Evolutionary conservation across 2,888 invertebrate species (phyloP).

Genomic region (Meteorus colon): DNA sequence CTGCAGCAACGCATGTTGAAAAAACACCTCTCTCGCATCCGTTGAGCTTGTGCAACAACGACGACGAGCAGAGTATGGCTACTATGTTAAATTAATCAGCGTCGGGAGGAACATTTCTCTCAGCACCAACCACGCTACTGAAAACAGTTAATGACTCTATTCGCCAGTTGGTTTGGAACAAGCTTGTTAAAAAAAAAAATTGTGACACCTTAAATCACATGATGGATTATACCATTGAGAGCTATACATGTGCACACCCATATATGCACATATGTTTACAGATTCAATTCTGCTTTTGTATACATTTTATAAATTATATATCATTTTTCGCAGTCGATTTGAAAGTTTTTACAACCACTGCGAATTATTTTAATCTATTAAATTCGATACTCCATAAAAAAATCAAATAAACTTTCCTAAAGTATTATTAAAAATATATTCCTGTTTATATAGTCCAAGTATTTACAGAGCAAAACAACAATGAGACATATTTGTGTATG

Average conservation of each 20-base stretch:
- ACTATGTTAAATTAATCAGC: slow-evolving; percentile 58
- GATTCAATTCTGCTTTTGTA: background rate
- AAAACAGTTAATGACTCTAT: slow-evolving; percentile 53
- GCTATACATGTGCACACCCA: slow-evolving; percentile 28
- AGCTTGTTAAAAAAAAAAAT: slow-evolving; percentile 25
- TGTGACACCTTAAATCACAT: slow-evolving; percentile 41
- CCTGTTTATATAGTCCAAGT: too few species aligned
- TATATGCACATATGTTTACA: slow-evolving; percentile 39
- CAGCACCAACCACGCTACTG: slow-evolving; percentile 30
- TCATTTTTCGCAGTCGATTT: too few species aligned
- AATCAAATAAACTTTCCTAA: too few species aligned
- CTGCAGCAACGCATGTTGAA: slow-evolving; percentile 52
- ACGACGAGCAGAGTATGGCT: slow-evolving; percentile 21
- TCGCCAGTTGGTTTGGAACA: slow-evolving; percentile 46
- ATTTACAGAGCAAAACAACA: too few species aligned
- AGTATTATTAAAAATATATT: too few species aligned
- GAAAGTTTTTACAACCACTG: too few species aligned
- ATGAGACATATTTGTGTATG: too few species aligned
- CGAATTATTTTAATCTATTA: too few species aligned
- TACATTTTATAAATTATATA: background rate
- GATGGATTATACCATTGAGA: slow-evolving; percentile 50
- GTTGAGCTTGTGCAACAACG: slow-evolving; percentile 34
- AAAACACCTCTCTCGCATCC: slow-evolving; percentile 48
- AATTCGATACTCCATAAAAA: too few species aligned
- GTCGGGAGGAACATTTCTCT: slow-evolving; percentile 46